A percentile compares a stretch with the other conserved stretches of the same genome.
phyloP scores from a whole-genome alignment of 2,888 invertebrate genomes.

The Plagodis pulveraria region DNA sequence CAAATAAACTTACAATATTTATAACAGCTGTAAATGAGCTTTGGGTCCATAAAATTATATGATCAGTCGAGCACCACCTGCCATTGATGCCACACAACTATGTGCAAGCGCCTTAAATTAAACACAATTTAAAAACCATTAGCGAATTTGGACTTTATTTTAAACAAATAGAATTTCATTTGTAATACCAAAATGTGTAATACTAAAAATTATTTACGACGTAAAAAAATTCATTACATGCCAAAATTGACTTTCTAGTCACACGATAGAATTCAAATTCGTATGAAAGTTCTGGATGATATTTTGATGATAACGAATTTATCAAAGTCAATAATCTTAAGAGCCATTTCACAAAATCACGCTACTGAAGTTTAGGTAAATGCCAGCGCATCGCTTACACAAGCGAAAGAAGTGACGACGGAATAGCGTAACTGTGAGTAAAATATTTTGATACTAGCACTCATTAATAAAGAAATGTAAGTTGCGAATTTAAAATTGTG shows the following conservation, averaged over 20 bases:
- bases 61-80: constrained; percentile 71
- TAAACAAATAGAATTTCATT: neutral
- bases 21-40: constrained; percentile 58
- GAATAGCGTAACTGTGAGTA: too few species aligned
- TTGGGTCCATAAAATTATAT: constrained; percentile 66
- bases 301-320: constrained; percentile 32
- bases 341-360: too few species aligned
- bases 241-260: constrained; percentile 1
- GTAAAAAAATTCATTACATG: neutral
- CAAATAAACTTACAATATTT: constrained; percentile 55
- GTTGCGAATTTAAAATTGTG: too few species aligned
- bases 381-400: too few species aligned
- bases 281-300: neutral
- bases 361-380: too few species aligned
- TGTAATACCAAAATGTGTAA: neutral
- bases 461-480: too few species aligned
- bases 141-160: neutral
- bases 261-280: neutral
- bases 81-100: constrained; percentile 31
- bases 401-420: too few species aligned
- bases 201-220: neutral
- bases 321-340: constrained; percentile 36
- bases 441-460: too few species aligned
- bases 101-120: constrained; percentile 23
- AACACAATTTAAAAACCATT: neutral